Conservation (phyloP, 2,888 invertebrate genomes). For the Platynereis dumerilii region DNA sequence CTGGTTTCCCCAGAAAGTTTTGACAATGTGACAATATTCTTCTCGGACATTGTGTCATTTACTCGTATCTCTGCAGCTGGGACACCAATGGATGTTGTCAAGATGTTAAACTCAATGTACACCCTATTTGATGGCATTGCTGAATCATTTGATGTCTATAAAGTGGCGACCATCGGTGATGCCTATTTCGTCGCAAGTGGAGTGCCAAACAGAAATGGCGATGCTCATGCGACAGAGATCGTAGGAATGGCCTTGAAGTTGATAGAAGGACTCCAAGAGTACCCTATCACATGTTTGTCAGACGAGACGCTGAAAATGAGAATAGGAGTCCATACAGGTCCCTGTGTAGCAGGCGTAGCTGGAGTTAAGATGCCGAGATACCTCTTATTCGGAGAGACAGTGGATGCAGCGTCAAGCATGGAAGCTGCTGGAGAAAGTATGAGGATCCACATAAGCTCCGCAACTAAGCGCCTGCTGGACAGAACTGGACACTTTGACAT, state of each 20-base stretch:
- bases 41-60: constrained; percentile 7
- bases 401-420: constrained; percentile 1
- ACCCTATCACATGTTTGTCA: not conserved
- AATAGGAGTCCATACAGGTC: not conserved
- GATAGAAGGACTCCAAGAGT: not conserved
- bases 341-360: not conserved
- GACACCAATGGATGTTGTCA: not conserved
- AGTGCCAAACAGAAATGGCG: not conserved
- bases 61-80: not conserved
- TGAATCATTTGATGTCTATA: not conserved
- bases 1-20: not conserved
- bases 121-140: constrained; percentile 9
- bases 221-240: not conserved
- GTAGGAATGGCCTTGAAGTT: not conserved
- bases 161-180: constrained; percentile 3
- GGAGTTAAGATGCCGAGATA: not conserved
- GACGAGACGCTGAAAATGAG: not conserved
- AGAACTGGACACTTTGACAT: not conserved
- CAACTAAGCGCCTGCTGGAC: not conserved
- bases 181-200: constrained; percentile 5
- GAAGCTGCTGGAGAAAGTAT: constrained; percentile 4
- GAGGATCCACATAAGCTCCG: not conserved
- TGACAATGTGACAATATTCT: constrained; percentile 4
- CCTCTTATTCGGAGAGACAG: constrained; percentile 1
- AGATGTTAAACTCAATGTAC: not conserved